Evolutionary conservation across 1,140 invertebrate genomes (phyloP), one percentile per base, ranked within the genome.

Genomic region (Cydia fagiglandana): DNA sequence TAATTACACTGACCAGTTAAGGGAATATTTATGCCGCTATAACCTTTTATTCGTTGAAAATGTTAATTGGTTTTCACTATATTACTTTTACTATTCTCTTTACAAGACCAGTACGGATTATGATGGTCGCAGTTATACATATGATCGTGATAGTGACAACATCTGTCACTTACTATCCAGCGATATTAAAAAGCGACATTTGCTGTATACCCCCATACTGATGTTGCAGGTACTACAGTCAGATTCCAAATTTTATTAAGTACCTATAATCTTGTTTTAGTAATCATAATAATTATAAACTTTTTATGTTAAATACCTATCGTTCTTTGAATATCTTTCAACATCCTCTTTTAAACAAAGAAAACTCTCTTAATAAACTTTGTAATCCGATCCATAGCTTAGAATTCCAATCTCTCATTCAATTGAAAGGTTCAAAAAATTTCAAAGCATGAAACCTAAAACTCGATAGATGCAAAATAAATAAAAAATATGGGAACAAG

Each of bases 401-500:
- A 77, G 77, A 77, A 75, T 79, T 81, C 84, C 80, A 86, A 87
- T 85, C 84, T 85, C 81, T 81, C 85, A 88, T 80, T 85, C 81
- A 86, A 84, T 73, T 79, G 83, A 83, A 83, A 79, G 77, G 79
- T 76, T 81, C 79, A 78, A 76, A 76, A 75, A 83, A 84, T 56
- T 75, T 78, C 70, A 78, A 79, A 78, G 82, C 83, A 88, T 87
- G 89, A 85, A 91, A 91, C 79, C 74, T 78, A 86, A 91, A 82
- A 88, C 85, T 76, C 81, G 82, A 86, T 85, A 86, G 86, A 89
- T 83, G 85, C 84, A 87, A 88, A 90, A 87, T 87, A 82, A 88
- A 88, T n/a, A 89, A 88, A 89, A 85, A 90, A 84, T 81, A 76
- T 86, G 86, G 84, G 88, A 90, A 90, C 89, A 81, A 82, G 86